Evolutionary conservation across 2,113 vertebrate species (phyloP), one percentile per base, ranked within the genome.

Genomic region (Anarhynchus alexandrinus): DNA sequence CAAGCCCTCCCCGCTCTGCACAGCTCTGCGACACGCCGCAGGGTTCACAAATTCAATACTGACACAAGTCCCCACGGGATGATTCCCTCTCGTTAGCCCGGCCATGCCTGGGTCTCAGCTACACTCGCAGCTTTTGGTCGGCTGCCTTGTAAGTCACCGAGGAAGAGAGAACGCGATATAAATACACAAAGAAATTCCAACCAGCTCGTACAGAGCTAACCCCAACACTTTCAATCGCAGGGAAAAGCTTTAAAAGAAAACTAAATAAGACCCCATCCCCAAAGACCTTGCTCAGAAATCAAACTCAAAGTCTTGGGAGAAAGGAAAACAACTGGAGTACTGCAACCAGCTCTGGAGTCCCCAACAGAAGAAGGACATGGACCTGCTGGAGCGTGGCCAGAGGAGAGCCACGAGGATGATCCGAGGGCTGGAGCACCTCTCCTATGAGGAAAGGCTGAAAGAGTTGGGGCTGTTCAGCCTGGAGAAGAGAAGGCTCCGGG

Each of bases 91-190:
- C 61, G 6, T 25, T 4, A 42, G 20, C 54, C 76, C 5, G 12
- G 15, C 10, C 12, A 2, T 4, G 19, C 34, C 27, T 5, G 43
- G 25, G 34, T 23, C 55, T 42, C 49, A 10, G 55, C 36, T 29
- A 20, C 0, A 2, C 27, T 61, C 4, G 0, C 14, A 34, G 43
- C 27, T 79, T 29, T 52, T 17, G 43, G 14, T 7, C 36, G 69
- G 25, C 36, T 34, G 34, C 34, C 14, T 3, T 12, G 4, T 4
- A 57, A 40, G 26, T 47, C 42, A 26, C 13, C 45, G 5, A 26
- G 9, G 18, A 55, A 17, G 36, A 72, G 9, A 49, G 15, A 38
- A 54, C 0, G 9, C 0, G 1, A 21, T 25, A 14, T 5, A 49
- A 49, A 30, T 8, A 51, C 19, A 26, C 10, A 32, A 13, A 30